Evolutionary conservation across 2,888 invertebrate genomes (phyloP).

Genomic region (Fissipunctia ypsillon): DNA sequence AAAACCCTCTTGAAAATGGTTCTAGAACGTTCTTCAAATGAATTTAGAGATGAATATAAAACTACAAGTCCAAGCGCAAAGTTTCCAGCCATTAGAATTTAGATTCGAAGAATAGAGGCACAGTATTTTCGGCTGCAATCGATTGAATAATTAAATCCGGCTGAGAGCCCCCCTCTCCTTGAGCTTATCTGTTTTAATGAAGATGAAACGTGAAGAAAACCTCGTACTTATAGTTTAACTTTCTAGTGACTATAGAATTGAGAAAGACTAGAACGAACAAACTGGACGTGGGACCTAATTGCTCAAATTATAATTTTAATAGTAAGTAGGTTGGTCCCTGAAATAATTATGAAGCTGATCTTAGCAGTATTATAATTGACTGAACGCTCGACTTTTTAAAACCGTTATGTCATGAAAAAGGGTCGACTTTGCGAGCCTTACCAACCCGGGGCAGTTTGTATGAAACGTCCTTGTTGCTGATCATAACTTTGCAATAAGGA

Average conservation of each 20-base stretch:
- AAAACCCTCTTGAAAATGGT: background rate
- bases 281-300: background rate
- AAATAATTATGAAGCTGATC: background rate
- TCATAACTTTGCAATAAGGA: background rate
- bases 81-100: constrained; percentile 3
- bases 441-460: background rate
- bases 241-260: background rate
- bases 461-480: constrained; percentile 16
- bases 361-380: background rate
- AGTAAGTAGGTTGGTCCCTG: background rate
- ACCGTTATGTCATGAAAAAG: background rate
- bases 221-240: background rate
- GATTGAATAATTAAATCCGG: constrained; percentile 34
- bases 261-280: background rate
- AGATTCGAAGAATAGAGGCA: background rate
- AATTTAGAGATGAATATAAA: background rate
- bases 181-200: background rate
- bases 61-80: background rate
- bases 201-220: background rate
- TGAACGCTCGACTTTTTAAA: background rate
- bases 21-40: background rate
- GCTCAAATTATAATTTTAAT: background rate
- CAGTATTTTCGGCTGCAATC: constrained; percentile 30
- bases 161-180: background rate
- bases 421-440: background rate